Conservation (phyloP, 2,888 invertebrate genomes). For the Oscheius sp. region DNA sequence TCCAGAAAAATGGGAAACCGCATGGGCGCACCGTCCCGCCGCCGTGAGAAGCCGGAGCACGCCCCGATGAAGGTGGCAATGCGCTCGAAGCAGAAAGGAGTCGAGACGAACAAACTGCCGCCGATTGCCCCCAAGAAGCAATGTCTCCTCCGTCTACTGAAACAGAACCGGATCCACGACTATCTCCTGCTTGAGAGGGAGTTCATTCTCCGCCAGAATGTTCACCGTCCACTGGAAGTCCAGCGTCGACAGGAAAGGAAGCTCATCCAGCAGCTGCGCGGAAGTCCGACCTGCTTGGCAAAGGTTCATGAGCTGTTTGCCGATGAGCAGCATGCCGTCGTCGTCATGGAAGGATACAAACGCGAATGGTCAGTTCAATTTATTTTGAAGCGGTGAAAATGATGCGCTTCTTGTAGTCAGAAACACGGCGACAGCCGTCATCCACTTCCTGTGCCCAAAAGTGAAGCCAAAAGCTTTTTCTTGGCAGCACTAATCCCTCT, state of each 20-base stretch:
- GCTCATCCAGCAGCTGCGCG: conserved; percentile 56
- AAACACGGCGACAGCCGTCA: too few species aligned
- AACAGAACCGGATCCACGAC: conserved; percentile 64
- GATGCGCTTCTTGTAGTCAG: too few species aligned
- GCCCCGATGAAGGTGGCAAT: conserved; percentile 60
- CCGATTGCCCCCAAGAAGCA: conserved; percentile 52
- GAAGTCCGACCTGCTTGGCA: conserved; percentile 61
- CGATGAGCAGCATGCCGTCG: conserved; percentile 60
- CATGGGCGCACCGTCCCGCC: conserved; percentile 45
- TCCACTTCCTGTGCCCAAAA: too few species aligned
- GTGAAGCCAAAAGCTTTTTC: too few species aligned
- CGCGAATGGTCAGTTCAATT: conserved; percentile 60
- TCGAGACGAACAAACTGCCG: conserved; percentile 62
- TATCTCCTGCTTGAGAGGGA: conserved; percentile 64
- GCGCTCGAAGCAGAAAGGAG: conserved; percentile 41
- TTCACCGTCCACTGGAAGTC: conserved; percentile 48
- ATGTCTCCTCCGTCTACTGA: conserved; percentile 61
- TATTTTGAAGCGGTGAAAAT: too few species aligned
- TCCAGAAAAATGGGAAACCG: conserved; percentile 49
- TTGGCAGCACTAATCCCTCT: too few species aligned
- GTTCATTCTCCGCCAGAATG: conserved; percentile 57
- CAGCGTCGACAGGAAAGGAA: conserved; percentile 55
- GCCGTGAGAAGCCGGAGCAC: conserved; percentile 61
- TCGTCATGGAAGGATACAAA: conserved; percentile 62
- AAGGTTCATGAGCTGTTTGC: conserved; percentile 64